phyloP scores from a whole-genome alignment of 2,113 vertebrate genomes.

The Anser cygnoides region DNA sequence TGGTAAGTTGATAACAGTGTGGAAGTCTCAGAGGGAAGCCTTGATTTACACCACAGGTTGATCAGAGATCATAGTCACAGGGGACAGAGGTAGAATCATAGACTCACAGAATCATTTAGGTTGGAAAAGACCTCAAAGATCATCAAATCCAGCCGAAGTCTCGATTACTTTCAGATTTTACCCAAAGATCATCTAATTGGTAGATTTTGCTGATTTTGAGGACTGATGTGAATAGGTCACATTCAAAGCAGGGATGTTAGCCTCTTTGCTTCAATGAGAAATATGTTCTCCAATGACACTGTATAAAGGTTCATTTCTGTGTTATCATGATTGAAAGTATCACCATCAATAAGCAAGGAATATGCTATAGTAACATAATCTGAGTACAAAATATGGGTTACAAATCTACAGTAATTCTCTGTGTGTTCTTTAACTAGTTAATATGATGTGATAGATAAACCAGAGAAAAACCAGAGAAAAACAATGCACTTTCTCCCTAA shows the following conservation, averaged over 20 bases:
- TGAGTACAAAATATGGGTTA: background rate
- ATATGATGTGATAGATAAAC: background rate
- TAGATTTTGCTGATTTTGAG: background rate
- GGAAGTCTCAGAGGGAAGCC: background rate
- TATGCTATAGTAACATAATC: background rate
- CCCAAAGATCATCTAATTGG: background rate
- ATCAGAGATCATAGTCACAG: background rate
- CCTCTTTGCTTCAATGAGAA: background rate
- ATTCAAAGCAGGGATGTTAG: background rate
- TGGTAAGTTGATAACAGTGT: background rate
- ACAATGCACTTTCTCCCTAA: background rate
- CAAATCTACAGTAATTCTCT: background rate
- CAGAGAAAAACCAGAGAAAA: background rate
- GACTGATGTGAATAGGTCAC: background rate
- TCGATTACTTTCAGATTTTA: background rate
- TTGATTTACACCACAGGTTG: background rate
- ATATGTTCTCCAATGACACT: background rate
- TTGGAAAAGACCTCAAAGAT: too few relatives aligned
- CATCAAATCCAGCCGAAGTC: background rate
- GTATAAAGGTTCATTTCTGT: background rate
- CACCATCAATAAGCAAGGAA: background rate
- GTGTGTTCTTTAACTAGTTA: background rate
- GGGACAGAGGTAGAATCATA: background rate
- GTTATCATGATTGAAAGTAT: background rate
- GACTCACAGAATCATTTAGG: too few relatives aligned